Evolutionary conservation across 2,888 invertebrate genomes (phyloP), one percentile per base, ranked within the genome.

Genomic region (Temnothorax ravouxi): DNA sequence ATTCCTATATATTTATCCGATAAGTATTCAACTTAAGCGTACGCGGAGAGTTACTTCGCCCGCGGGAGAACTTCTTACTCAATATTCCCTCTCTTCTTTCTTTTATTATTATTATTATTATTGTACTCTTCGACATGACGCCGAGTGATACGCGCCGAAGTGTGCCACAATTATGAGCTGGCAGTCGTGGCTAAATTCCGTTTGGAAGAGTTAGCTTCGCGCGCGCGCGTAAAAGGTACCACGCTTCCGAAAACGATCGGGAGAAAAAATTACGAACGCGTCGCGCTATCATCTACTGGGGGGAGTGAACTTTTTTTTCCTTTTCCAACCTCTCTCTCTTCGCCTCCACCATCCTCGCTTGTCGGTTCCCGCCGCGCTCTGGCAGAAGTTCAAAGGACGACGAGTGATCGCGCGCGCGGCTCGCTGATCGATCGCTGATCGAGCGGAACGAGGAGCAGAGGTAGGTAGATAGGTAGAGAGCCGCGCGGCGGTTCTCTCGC

Each of bases 341-440:
- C 25, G 21, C 25, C 21, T 41, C 21, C 38, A 34, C 34, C 29
- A 13, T 13, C 79, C 80, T 54, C 52, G 52, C 83, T 83, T 56
- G 64, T 44, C 52, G 6, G 25, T 64, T 15, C 44, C 72, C 72
- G 72, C 29, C 67, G 77, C 54, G 54, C 89, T 41, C 50, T 80
- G 80, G 69, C 66, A 72, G 79, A 64, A 66, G 54, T 67, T 61
- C 67, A 66, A 69, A 83, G 84, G 82, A 82, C 72, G 66, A 84
- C 83, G 74, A 88, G 85, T 85, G 85, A 67, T 67, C 71, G 59
- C 74, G 77, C 62, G 62, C 80, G 85, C 79, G 79, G 66, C 82
- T 18, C 83, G 86, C 75, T 71, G 86, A 91, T 91, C 90, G 90
- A 91, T 91, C 89, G 87, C 71, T 89, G 88, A 90, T 90, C 90